phyloP scores from a whole-genome alignment of 2,888 invertebrate species.

The Coleophora flavipennella region DNA sequence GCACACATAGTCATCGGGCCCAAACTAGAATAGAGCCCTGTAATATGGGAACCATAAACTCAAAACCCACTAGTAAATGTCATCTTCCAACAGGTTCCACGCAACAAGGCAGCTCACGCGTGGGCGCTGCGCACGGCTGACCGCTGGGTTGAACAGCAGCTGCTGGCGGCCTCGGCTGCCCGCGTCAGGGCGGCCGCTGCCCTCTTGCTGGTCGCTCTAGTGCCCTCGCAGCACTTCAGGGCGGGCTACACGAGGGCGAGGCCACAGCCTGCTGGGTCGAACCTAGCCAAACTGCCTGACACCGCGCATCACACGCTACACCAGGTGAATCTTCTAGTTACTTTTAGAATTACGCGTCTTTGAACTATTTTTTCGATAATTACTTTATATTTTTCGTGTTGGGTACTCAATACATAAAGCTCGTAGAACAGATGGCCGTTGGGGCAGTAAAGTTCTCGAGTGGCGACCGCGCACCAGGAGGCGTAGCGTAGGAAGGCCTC shows the following conservation, averaged over 20 bases:
- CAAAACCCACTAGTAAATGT: too few species aligned
- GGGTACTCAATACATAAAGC: too few species aligned
- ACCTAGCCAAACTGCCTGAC: conserved; percentile 45
- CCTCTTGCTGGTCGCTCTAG: conserved; percentile 88
- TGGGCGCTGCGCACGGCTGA: conserved; percentile 95
- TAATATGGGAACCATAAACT: too few species aligned
- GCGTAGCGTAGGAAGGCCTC: too few species aligned
- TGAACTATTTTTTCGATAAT: too few species aligned
- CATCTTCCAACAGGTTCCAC: conserved; percentile 80
- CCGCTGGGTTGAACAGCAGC: conserved; percentile 91
- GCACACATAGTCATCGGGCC: too few species aligned
- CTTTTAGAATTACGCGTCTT: too few species aligned
- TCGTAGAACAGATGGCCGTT: too few species aligned
- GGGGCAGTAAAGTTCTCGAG: too few species aligned
- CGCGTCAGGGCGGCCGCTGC: conserved; percentile 91
- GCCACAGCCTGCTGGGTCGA: conserved; percentile 44
- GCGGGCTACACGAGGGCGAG: conserved; percentile 74
- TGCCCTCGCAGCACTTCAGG: conserved; percentile 92
- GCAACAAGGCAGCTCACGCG: conserved; percentile 91
- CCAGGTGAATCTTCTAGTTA: conserved; percentile 36
- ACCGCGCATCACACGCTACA: conserved; percentile 71
- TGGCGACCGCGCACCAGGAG: too few species aligned
- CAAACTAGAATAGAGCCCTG: too few species aligned
- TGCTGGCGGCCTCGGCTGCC: conserved; percentile 88
- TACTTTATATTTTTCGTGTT: too few species aligned